A percentile compares a stretch with the other conserved stretches of the same genome.
Conservation (phyloP, 2,113 vertebrate species). For the Chionodraco myersi region DNA sequence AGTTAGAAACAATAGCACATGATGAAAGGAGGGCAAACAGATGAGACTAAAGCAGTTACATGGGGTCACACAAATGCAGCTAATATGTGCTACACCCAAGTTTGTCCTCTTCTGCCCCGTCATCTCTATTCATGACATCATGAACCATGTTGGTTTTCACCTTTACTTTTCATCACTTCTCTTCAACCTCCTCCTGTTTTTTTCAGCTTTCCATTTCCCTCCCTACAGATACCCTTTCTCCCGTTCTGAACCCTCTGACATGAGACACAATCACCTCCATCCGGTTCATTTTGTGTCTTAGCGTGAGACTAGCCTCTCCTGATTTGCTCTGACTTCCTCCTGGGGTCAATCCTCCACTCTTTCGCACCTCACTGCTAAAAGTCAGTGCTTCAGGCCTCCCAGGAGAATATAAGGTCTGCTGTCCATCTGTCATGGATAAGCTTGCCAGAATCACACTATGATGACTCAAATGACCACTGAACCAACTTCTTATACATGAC, state of each 20-base stretch:
- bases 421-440: constrained; percentile 70
- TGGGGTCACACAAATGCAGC: background rate
- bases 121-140: constrained; percentile 22
- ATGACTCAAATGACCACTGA: constrained; percentile 24
- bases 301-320: constrained; percentile 60
- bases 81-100: constrained; percentile 3
- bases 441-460: constrained; percentile 51
- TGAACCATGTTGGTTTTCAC: constrained; percentile 19
- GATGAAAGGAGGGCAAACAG: background rate
- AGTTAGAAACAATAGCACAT: background rate
- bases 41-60: constrained; percentile 13
- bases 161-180: constrained; percentile 17
- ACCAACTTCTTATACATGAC: constrained; percentile 9
- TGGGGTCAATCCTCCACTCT: constrained; percentile 68
- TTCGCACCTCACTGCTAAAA: constrained; percentile 66
- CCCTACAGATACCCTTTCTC: background rate
- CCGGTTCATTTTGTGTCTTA: constrained; percentile 63
- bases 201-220: constrained; percentile 18
- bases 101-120: background rate
- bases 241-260: constrained; percentile 11
- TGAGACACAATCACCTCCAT: constrained; percentile 36
- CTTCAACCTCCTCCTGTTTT: constrained; percentile 13
- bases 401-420: constrained; percentile 58
- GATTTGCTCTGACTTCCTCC: constrained; percentile 61
- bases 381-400: constrained; percentile 67